Percentiles rank a stretch among this genome's conserved stretches.
Evolutionary conservation across 1,140 invertebrate genomes (phyloP).

Genomic region (Cardiocondyla obscurior): DNA sequence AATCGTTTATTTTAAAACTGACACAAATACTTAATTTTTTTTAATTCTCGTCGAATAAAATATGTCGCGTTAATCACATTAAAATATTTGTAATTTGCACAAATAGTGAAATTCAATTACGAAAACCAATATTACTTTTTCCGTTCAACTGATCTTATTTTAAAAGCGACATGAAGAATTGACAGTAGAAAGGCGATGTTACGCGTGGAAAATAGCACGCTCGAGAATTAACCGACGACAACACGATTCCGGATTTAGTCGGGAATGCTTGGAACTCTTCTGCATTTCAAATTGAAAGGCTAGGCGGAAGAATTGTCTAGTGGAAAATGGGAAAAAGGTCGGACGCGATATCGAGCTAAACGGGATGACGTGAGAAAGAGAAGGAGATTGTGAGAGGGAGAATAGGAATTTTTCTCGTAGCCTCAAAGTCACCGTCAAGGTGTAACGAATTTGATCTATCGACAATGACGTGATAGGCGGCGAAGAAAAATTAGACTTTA

Average conservation of each 20-base stretch:
- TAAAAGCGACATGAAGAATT: neutral
- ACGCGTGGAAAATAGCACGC: conserved; percentile 24
- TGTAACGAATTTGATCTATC: conserved; percentile 32
- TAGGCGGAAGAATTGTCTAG: conserved; percentile 47
- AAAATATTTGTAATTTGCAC: neutral
- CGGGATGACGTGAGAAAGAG: conserved; percentile 17
- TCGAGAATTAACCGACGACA: conserved; percentile 49
- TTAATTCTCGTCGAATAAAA: neutral
- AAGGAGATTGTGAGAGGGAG: neutral
- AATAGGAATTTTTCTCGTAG: conserved; percentile 56
- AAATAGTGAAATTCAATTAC: neutral
- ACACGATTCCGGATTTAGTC: conserved; percentile 46
- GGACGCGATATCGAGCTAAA: conserved; percentile 29
- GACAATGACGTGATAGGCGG: neutral
- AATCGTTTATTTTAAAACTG: neutral
- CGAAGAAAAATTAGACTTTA: conserved; percentile 41
- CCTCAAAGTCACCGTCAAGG: conserved; percentile 19
- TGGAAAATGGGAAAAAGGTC: conserved; percentile 59
- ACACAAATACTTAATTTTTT: neutral
- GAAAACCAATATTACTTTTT: neutral
- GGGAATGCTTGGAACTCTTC: conserved; percentile 40
- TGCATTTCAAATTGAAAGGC: conserved; percentile 60
- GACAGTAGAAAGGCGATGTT: conserved; percentile 3
- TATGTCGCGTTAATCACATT: neutral
- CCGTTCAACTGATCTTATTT: neutral